These are phyloP conservation scores for Boleophthalmus pectinirostris DNA, from an alignment of 2,113 vertebrate species.

Conservation along the genomic window DNA sequence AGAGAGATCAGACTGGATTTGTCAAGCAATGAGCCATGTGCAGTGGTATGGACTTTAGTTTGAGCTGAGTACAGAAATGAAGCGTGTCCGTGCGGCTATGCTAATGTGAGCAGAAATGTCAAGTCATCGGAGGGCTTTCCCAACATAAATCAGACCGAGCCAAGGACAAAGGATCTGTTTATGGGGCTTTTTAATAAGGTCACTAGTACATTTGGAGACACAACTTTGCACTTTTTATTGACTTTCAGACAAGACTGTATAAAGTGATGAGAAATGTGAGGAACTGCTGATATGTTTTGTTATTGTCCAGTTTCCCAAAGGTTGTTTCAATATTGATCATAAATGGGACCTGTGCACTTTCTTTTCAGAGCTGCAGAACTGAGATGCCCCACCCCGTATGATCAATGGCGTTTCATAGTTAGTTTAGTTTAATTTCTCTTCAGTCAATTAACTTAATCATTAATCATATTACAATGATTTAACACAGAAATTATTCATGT, in stretches of 20 bases:
- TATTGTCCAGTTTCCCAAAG: neutral
- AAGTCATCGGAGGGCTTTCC: conserved; percentile 3
- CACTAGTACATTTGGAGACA: neutral
- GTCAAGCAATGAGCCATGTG: neutral
- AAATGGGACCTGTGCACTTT: no score
- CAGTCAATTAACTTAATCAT: no score
- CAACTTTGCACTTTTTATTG: conserved; percentile 2
- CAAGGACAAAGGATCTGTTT: conserved; percentile 13
- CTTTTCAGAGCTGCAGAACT: no score
- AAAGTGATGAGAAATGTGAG: neutral
- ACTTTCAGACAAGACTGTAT: neutral
- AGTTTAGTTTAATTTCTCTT: no score
- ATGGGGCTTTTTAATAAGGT: conserved; percentile 4
- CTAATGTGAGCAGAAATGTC: conserved; percentile 8
- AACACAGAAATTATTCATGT: no score
- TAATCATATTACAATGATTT: no score
- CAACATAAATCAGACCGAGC: neutral
- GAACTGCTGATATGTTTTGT: neutral
- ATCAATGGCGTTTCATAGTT: no score
- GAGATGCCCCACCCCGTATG: no score
- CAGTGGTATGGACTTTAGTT: neutral
- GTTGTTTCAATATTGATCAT: neutral
- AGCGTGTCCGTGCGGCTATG: conserved; percentile 8
- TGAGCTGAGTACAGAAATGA: neutral
- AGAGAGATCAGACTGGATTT: no score